A percentile compares a stretch with the other conserved stretches of the same genome.
Conservation (phyloP, 2,797 vertebrate species). For the Lagocephalus sceleratus region DNA sequence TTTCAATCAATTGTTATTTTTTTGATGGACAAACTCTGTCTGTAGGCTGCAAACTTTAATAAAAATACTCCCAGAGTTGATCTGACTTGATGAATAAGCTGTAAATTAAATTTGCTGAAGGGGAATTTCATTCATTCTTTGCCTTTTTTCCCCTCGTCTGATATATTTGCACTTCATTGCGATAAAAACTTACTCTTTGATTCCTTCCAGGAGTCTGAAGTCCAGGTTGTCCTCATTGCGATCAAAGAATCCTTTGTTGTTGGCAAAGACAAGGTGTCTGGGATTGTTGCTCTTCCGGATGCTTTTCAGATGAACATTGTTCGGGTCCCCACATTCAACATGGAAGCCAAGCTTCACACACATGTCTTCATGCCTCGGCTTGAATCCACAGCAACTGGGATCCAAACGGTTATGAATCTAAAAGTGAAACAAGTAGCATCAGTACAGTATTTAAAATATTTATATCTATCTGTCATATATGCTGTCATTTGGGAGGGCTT, state of each 20-base stretch:
- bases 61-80: too few relatives aligned
- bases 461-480: too few relatives aligned
- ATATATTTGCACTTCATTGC: not conserved
- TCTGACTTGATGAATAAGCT: too few relatives aligned
- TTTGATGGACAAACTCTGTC: too few relatives aligned
- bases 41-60: too few relatives aligned
- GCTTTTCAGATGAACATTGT: slow-evolving; percentile 77
- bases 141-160: too few relatives aligned
- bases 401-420: slow-evolving; percentile 93
- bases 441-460: not conserved
- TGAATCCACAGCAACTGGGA: slow-evolving; percentile 92
- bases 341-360: slow-evolving; percentile 76
- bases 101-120: too few relatives aligned
- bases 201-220: slow-evolving; percentile 90
- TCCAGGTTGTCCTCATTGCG: slow-evolving; percentile 93
- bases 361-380: slow-evolving; percentile 83
- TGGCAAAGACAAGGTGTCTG: slow-evolving; percentile 83
- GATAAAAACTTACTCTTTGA: slow-evolving; percentile 85
- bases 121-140: too few relatives aligned
- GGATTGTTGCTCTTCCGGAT: slow-evolving; percentile 79
- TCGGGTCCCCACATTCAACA: slow-evolving; percentile 74
- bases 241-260: slow-evolving; percentile 92
- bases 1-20: too few relatives aligned
- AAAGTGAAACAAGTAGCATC: not conserved
- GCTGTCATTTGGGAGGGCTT: too few relatives aligned